phyloP scores from a whole-genome alignment of 2,113 vertebrate species.

The Potamarius usumacintae region DNA sequence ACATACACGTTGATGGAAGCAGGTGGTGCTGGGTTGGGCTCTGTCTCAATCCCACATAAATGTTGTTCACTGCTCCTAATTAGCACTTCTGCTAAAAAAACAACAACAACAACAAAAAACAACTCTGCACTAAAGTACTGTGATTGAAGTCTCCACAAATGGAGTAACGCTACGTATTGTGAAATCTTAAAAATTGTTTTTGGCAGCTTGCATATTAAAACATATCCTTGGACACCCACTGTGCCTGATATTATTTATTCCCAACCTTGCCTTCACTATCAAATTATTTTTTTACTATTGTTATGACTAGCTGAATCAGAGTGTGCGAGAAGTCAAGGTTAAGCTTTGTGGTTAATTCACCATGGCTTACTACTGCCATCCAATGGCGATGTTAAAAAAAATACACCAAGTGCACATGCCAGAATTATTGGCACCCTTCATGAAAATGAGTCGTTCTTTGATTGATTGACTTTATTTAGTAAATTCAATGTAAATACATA shows the following conservation, averaged over 20 bases:
- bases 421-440: not conserved
- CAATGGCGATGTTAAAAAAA: constrained; percentile 6
- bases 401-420: accelerated
- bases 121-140: constrained; percentile 2
- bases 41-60: constrained; percentile 5
- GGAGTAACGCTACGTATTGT: no score
- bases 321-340: not conserved
- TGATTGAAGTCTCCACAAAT: not conserved
- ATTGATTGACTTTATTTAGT: no score
- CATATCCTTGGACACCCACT: not conserved
- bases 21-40: constrained; percentile 32
- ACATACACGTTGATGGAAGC: constrained; percentile 6
- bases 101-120: not conserved
- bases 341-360: not conserved
- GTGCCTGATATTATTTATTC: not conserved
- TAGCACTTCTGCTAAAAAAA: constrained; percentile 21
- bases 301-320: constrained; percentile 7
- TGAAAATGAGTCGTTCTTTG: no score
- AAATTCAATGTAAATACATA: no score
- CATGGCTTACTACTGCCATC: constrained; percentile 46
- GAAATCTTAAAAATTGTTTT: not conserved
- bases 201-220: not conserved
- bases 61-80: constrained; percentile 15
- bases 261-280: not conserved
- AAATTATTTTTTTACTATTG: constrained; percentile 5